Evolutionary conservation across 2,113 vertebrate genomes (phyloP).

Genomic region (Thamnaconus septentrionalis): DNA sequence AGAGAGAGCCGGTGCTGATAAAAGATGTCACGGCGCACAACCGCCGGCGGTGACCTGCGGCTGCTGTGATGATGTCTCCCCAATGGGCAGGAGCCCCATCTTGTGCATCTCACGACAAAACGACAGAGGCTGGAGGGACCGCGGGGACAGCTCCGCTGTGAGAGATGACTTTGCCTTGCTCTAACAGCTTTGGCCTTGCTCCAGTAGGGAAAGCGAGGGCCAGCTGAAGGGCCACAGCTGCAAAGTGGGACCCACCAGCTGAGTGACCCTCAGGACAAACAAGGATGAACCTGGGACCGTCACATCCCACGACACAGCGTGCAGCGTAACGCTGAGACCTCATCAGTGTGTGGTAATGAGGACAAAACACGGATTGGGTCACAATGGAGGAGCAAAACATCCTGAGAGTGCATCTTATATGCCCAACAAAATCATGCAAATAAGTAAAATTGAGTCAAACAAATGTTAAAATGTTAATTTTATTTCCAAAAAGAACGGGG

Average conservation of each 20-base stretch:
- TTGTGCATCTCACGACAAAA: conserved; percentile 23
- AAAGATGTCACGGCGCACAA: conserved; percentile 9
- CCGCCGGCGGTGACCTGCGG: conserved; percentile 13
- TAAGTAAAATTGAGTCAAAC: too few species aligned
- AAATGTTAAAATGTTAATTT: too few species aligned
- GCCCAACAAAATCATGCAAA: not conserved
- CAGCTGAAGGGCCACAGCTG: too few species aligned
- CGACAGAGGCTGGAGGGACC: conserved; percentile 12
- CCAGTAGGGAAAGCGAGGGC: too few species aligned
- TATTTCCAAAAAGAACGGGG: too few species aligned
- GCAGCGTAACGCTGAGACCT: conserved; percentile 6
- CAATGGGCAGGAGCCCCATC: conserved; percentile 24
- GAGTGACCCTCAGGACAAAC: conserved; percentile 10
- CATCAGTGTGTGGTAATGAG: not conserved
- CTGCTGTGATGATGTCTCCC: conserved; percentile 19
- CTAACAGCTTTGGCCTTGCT: too few species aligned
- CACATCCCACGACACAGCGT: conserved; percentile 7
- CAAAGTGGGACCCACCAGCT: not conserved
- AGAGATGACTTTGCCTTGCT: too few species aligned
- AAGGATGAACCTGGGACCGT: conserved; percentile 13
- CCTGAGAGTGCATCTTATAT: not conserved
- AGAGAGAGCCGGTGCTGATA: conserved; percentile 20
- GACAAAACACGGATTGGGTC: not conserved
- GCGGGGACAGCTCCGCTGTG: too few species aligned
- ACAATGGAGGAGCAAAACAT: not conserved